phyloP scores from a whole-genome alignment of 2,888 invertebrate genomes.

The Lithosia quadra region DNA sequence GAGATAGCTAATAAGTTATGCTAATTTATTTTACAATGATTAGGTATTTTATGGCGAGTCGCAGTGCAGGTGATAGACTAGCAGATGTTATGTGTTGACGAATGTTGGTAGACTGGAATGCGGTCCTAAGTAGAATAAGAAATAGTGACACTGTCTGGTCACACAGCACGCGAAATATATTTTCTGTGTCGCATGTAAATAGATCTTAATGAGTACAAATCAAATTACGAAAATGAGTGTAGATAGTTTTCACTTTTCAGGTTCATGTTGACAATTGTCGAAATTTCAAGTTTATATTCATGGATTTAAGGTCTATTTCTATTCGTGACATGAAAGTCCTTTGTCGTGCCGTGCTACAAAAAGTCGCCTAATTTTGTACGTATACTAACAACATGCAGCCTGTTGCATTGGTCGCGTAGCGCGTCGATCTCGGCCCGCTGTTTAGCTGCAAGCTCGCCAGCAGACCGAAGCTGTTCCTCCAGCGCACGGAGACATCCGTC shows the following conservation, averaged over 20 bases:
- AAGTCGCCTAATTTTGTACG: no score
- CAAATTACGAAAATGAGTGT: no score
- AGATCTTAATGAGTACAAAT: no score
- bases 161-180: not conserved
- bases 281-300: no score
- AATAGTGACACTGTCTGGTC: not conserved
- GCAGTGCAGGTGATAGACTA: not conserved
- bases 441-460: slow-evolving; percentile 90
- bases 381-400: slow-evolving; percentile 89
- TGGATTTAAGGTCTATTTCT: not conserved
- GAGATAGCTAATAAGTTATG: not conserved
- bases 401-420: slow-evolving; percentile 90
- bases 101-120: not conserved
- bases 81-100: not conserved
- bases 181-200: not conserved
- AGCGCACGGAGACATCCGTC: slow-evolving; percentile 92
- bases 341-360: no score
- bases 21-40: not conserved
- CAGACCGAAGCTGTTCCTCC: slow-evolving; percentile 91
- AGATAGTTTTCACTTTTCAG: no score
- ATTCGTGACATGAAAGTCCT: no score
- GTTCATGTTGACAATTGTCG: no score
- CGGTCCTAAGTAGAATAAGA: not conserved
- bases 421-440: slow-evolving; percentile 92
- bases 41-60: not conserved